These are phyloP conservation scores for Vireo griseus DNA, from an alignment of 2,797 vertebrate species.

Conservation along the genomic window DNA sequence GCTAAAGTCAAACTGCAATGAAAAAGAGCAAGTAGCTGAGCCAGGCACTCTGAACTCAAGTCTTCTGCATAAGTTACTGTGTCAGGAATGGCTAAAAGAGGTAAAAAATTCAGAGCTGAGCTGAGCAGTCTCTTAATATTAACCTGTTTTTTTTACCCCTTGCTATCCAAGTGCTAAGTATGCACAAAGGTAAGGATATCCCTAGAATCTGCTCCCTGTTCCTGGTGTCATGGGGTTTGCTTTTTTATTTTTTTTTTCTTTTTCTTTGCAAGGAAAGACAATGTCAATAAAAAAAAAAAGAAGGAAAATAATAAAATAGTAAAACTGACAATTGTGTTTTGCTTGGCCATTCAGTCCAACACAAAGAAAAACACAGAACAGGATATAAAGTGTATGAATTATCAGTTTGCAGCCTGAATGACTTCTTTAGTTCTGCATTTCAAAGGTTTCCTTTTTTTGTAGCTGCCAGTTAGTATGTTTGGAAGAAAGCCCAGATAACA, in stretches of 20 bases:
- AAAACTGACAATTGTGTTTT: background rate
- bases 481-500: conserved; percentile 63
- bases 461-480: conserved; percentile 47
- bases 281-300: background rate
- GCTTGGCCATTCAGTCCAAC: conserved; percentile 1
- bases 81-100: background rate
- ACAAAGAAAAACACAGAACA: conserved; percentile 26
- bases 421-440: conserved; percentile 49
- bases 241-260: background rate
- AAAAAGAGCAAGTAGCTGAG: background rate
- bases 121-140: background rate
- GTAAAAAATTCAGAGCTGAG: background rate
- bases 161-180: background rate
- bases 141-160: background rate
- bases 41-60: background rate
- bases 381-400: conserved; percentile 45
- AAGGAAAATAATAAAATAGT: background rate
- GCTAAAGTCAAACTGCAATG: background rate
- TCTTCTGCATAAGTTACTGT: background rate
- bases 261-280: background rate
- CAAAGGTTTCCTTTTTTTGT: conserved; percentile 51
- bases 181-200: background rate
- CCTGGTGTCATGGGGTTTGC: background rate
- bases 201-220: background rate
- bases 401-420: conserved; percentile 30